Evolutionary conservation across 2,113 vertebrate genomes (phyloP).

Genomic region (Heteronetta atricapilla): DNA sequence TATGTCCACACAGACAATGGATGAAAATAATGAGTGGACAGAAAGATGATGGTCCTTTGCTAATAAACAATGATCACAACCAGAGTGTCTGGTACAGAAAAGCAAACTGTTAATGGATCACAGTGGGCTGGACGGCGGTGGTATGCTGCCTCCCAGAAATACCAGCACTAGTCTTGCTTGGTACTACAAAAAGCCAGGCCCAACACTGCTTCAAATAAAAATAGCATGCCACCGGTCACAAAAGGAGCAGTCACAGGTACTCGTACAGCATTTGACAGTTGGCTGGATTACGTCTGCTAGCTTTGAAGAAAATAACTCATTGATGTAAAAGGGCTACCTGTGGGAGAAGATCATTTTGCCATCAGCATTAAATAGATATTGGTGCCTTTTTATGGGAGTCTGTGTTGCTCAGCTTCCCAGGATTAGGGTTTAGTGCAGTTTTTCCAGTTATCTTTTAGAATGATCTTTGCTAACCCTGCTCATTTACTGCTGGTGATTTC

Average conservation of each 20-base stretch:
- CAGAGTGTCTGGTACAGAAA: rapidly evolving
- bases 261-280: not conserved
- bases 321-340: not conserved
- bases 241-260: not conserved
- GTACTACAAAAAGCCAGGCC: not conserved
- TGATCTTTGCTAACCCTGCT: not conserved
- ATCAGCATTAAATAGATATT: rapidly evolving
- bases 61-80: not conserved
- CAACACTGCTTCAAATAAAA: not conserved
- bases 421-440: not conserved
- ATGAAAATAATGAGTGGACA: not conserved
- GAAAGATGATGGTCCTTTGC: not conserved
- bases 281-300: not conserved
- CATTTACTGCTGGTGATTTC: not conserved
- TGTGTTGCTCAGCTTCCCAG: not conserved
- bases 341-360: not conserved
- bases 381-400: not conserved
- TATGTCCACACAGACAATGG: rapidly evolving
- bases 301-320: not conserved
- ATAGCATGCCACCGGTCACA: no score
- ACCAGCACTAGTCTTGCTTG: rapidly evolving
- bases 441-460: not conserved
- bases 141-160: not conserved
- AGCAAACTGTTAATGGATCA: not conserved
- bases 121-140: not conserved